Base-by-base conservation (phyloP, 2,888 invertebrate genomes). In the Drosophila fungiperda region DNA sequence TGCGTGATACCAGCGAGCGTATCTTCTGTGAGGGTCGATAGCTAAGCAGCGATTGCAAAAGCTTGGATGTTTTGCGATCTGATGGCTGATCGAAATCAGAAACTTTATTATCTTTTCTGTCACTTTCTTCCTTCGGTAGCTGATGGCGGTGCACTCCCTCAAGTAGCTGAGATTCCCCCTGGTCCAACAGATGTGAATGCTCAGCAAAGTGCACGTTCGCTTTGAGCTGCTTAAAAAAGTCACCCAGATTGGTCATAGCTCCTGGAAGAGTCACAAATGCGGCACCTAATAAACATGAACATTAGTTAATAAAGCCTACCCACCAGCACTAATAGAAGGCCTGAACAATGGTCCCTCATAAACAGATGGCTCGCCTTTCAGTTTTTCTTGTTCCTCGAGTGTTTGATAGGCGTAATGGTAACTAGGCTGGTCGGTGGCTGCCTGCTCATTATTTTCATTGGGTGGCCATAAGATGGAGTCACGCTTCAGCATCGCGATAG, bases 1-100 rank as follows among this genome's bases (percentile, higher is more conserved):
- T 94, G 62, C 93, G 92, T 86, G 95, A 94, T 87, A 95, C 94
- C 92, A 95, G 93, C 71, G 95, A 95, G 93, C 95, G 92, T 61
- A 94, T 92, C 82, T 93, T 93, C 76, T 94, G 93, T 11, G 94
- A 94, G 15, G 94, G 94, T 55, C 93, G 88, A 83, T 94, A 94
- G 45, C 91, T 93, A 68, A 93, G 92, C 40, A 93, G 90, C 20
- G 94, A 93, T 69, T 94, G 93, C 35, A 93, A 82, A 68, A 93
- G 92, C 53, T 93, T 93, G 3, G 93, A 92, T 7, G 93, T 90
- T 3, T 81, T 83, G 0, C 63, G 74, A 7, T 86, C 74, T 20
- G 68, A 55, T 33, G 59, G 52, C 55, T 72, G 65, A 55, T 68
- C 76, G 5, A 75, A 40, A 33, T 78, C 73, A 3, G 72, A 59